Conservation (phyloP, 1,140 invertebrate genomes). For the Drosophila fuyamai region DNA sequence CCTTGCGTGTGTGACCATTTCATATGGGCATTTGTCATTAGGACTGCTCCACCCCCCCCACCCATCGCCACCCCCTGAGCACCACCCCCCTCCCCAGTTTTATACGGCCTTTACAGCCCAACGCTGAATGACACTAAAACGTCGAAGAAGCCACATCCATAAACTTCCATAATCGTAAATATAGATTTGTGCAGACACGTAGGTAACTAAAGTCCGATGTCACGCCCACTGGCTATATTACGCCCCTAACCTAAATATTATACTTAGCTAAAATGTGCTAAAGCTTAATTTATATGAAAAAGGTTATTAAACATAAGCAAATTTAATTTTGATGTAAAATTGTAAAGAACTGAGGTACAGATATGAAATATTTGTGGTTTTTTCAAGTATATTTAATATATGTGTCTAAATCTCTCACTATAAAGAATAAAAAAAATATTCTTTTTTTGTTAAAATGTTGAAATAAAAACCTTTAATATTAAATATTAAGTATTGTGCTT, state of each 20-base stretch:
- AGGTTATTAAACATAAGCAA: too few species aligned
- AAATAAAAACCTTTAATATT: too few species aligned
- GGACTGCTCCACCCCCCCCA: constrained; percentile 6
- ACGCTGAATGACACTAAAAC: constrained; percentile 73
- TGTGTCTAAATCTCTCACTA: too few species aligned
- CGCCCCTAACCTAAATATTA: not conserved
- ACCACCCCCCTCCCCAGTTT: not conserved
- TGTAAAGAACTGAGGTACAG: too few species aligned
- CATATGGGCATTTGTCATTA: constrained; percentile 72
- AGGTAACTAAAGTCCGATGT: constrained; percentile 23
- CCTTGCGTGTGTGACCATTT: constrained; percentile 74
- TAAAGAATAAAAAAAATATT: too few species aligned
- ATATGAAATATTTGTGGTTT: not conserved
- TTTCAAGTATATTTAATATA: too few species aligned
- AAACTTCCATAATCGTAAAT: constrained; percentile 77
- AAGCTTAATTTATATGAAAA: too few species aligned
- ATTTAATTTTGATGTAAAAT: too few species aligned
- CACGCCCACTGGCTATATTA: not conserved
- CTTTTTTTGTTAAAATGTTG: too few species aligned
- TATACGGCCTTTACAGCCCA: constrained; percentile 58
- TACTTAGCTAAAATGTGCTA: not conserved
- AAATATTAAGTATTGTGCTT: too few species aligned
- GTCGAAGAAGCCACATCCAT: constrained; percentile 51
- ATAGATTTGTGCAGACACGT: constrained; percentile 72
- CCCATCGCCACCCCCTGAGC: not conserved